Percentiles rank a stretch among this genome's conserved stretches.
These are phyloP conservation scores for Autographa gamma DNA, from an alignment of 2,888 invertebrate species.

Conservation along the genomic window DNA sequence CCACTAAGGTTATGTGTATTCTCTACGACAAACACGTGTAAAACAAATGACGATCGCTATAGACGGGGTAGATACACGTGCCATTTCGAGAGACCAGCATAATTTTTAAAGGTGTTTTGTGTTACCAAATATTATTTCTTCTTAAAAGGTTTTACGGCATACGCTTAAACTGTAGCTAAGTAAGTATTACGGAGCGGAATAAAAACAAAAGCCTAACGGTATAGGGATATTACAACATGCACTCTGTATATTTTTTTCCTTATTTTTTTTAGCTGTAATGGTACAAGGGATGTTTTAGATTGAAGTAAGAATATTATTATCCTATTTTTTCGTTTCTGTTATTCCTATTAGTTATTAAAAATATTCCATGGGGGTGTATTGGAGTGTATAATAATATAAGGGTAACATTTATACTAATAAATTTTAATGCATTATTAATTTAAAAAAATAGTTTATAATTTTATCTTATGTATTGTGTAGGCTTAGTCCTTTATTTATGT, in stretches of 20 bases:
- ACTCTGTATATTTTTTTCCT: constrained; percentile 26
- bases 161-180: constrained; percentile 21
- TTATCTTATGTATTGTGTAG: too few species aligned
- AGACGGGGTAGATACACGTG: background rate
- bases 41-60: background rate
- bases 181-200: constrained; percentile 16
- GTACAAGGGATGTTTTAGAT: background rate
- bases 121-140: background rate
- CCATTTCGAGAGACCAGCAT: background rate
- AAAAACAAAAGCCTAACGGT: constrained; percentile 28
- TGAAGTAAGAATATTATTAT: background rate
- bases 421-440: too few species aligned
- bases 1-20: background rate
- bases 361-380: too few species aligned
- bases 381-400: too few species aligned
- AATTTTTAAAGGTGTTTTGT: background rate
- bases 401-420: too few species aligned
- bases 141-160: background rate
- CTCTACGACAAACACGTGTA: background rate
- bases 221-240: constrained; percentile 36
- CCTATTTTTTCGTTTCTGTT: too few species aligned
- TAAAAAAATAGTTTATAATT: too few species aligned
- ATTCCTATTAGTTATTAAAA: too few species aligned
- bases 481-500: too few species aligned
- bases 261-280: constrained; percentile 8